Base-by-base conservation (phyloP, 2,888 invertebrate species). In the Clitarchus hookeri region DNA sequence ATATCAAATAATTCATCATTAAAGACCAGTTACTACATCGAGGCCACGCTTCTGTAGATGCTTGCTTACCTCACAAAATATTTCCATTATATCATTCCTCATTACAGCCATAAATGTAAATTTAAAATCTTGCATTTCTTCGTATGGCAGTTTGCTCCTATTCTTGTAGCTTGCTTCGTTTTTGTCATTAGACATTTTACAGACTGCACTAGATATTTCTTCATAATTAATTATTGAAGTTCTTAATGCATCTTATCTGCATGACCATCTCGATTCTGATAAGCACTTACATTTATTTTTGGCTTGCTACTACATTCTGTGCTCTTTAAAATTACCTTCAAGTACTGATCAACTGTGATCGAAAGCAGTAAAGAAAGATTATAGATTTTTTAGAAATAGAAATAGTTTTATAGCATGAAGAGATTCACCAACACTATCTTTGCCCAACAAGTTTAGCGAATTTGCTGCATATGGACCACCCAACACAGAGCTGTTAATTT, bases 391-490 rank as follows among this genome's bases (percentile, higher is more conserved):
- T 26, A 79, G 79, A 79, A 79, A 79, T 13, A n/a, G 23, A 79
- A 79, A 79, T n/a, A 79, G 79, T 79, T 79, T 79, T 79, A 13
- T n/a, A n/a, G 78, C 78, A 78, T 78, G n/a, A 26, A 12, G 79
- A 79, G 4, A 79, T 79, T 79, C 79, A n/a, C 27, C 27, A 79
- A 79, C 79, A n/a, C 79, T 79, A 23, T 19, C 23, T 79, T 79
- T 79, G 3, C n/a, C 79, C 9, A 79, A 6, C 23, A 79, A 79
- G 25, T 79, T 79, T 79, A 79, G 25, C 23, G 79, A 79, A 79
- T 79, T 13, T 79, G 79, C 25, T 79, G 79, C 25, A 79, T 23
- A 79, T 26, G 25, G 25, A 79, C 9, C 82, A 82, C 12, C 27
- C 13, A 82, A 26, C 82, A 82, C 82, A 82, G 16, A 82, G 36